Conservation (phyloP, 2,888 invertebrate species). For the Mellilla xanthometata region DNA sequence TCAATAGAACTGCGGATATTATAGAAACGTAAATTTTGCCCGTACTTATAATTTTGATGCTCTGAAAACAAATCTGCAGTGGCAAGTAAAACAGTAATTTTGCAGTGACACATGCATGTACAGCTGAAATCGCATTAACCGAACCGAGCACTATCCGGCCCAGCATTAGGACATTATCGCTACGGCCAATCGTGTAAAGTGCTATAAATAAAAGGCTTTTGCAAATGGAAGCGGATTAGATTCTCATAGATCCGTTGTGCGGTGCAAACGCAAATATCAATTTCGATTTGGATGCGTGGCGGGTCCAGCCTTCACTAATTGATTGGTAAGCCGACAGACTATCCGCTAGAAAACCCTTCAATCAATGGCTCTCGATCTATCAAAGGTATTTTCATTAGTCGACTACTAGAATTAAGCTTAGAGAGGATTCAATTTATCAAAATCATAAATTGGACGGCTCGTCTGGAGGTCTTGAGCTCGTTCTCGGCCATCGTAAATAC, state of each 20-base stretch:
- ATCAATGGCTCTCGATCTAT: conserved; percentile 9
- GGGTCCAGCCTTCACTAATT: conserved; percentile 51
- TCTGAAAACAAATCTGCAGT: too few relatives aligned
- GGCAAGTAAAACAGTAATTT: conserved; percentile 1
- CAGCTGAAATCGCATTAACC: conserved; percentile 39
- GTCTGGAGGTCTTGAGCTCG: too few relatives aligned
- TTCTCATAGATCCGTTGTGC: conserved; percentile 33
- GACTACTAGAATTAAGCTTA: neutral
- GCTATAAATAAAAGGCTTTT: conserved; percentile 48
- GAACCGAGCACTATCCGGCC: conserved; percentile 37
- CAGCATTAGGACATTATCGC: conserved; percentile 33
- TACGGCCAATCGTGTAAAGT: conserved; percentile 33
- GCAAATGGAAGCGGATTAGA: conserved; percentile 33
- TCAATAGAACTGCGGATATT: too few relatives aligned
- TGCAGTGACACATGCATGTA: conserved; percentile 7
- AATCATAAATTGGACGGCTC: neutral
- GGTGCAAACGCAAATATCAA: conserved; percentile 39
- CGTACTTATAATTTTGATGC: too few relatives aligned
- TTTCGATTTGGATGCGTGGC: conserved; percentile 41
- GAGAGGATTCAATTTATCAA: neutral
- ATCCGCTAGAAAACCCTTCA: conserved; percentile 17
- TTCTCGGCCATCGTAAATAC: too few relatives aligned
- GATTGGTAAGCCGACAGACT: conserved; percentile 50
- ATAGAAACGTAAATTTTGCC: too few relatives aligned
- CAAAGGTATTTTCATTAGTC: conserved; percentile 8